phyloP scores from a whole-genome alignment of 2,888 invertebrate genomes.

The Exephanes ischioxanthus region DNA sequence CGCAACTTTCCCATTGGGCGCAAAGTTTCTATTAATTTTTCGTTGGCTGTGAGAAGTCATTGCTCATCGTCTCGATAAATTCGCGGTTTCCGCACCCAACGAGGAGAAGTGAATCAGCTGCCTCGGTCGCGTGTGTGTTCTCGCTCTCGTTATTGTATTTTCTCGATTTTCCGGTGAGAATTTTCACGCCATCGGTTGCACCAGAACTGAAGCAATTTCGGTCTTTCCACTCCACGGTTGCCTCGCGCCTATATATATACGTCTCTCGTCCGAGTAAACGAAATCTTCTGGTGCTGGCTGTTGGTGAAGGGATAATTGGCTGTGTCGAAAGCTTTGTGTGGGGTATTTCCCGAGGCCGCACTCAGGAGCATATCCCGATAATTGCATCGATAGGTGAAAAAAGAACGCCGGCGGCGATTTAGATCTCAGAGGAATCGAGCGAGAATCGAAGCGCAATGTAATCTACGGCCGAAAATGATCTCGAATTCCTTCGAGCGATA shows the following conservation, averaged over 20 bases:
- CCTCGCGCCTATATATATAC: not conserved
- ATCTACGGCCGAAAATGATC: conserved; percentile 11
- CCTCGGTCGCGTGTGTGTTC: not conserved
- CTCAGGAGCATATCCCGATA: conserved; percentile 10
- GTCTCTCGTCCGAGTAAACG: conserved; percentile 11
- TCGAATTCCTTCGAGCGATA: conserved; percentile 20
- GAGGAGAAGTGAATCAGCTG: not conserved
- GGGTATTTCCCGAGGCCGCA: not conserved
- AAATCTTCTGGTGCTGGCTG: conserved; percentile 25
- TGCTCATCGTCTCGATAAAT: conserved; percentile 4
- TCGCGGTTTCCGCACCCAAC: conserved; percentile 1
- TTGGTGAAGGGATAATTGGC: conserved; percentile 30
- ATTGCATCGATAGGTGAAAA: conserved; percentile 44
- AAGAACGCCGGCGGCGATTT: not conserved
- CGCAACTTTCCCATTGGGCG: not conserved
- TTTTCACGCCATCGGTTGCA: conserved; percentile 25
- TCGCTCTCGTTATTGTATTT: not conserved
- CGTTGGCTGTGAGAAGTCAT: not conserved
- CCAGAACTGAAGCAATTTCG: conserved; percentile 30
- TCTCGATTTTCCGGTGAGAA: conserved; percentile 3
- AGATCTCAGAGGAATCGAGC: conserved; percentile 24
- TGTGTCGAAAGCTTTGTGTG: conserved; percentile 4
- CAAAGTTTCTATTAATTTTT: not conserved
- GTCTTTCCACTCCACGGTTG: not conserved
- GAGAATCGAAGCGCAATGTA: conserved; percentile 15